Conservation (phyloP, 2,888 invertebrate genomes). For the Pseudanteris insignis region DNA sequence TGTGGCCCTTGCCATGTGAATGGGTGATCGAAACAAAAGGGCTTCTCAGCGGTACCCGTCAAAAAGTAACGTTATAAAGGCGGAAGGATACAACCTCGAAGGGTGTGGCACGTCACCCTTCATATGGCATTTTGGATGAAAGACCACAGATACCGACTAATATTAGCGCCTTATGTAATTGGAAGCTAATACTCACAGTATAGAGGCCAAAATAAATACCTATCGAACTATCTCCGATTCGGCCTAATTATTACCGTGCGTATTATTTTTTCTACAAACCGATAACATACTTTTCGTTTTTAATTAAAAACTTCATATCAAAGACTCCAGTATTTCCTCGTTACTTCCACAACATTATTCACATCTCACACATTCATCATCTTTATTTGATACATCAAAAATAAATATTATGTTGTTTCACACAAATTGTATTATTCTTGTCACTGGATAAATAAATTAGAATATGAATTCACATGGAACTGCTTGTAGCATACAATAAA, state of each 20-base stretch:
- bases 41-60: constrained; percentile 49
- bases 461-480: too few species aligned
- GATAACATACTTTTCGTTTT: constrained; percentile 10
- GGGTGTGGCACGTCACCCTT: constrained; percentile 57
- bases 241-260: constrained; percentile 27
- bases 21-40: constrained; percentile 55
- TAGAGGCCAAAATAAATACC: constrained; percentile 36
- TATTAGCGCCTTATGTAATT: constrained; percentile 51
- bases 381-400: too few species aligned
- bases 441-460: too few species aligned
- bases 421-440: too few species aligned
- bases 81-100: constrained; percentile 58
- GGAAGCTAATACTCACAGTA: constrained; percentile 42
- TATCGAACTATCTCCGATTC: constrained; percentile 33
- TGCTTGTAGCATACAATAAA: too few species aligned
- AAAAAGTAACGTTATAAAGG: constrained; percentile 55
- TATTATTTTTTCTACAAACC: constrained; percentile 29
- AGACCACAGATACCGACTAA: constrained; percentile 56
- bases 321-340: too few species aligned
- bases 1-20: constrained; percentile 50
- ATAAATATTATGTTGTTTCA: too few species aligned
- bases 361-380: too few species aligned
- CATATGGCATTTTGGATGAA: constrained; percentile 52
- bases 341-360: too few species aligned
- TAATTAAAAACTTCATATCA: constrained; percentile 12